Evolutionary conservation across 2,888 invertebrate species (phyloP), one percentile per base, ranked within the genome.

Genomic region (Julus scanicus): DNA sequence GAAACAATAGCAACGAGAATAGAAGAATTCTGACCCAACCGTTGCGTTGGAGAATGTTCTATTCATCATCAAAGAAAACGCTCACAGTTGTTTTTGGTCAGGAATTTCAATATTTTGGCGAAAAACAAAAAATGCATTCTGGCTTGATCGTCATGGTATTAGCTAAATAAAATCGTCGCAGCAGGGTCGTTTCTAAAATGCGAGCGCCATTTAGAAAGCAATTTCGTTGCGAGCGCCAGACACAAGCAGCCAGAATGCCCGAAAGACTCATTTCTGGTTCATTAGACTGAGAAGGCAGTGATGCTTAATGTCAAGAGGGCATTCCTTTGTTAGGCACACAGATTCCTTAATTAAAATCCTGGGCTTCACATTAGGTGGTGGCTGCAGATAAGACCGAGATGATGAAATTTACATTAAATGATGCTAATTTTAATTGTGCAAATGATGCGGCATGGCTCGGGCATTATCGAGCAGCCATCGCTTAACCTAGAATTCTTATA

Each of bases 361-460:
- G 37, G 80, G 29, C 80, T 15, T 37, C 80, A 15, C 80, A 80
- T 80, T 80, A 80, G 80, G 80, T 80, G 80, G 80, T 80, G 80
- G 80, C 80, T 39, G 80, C 80, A 37, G 80, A 80, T 80, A 80
- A 80, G 80, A 80, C 80, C 13, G 80, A 37, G 29, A 80, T 80
- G 80, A 80, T 37, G 80, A 80, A 80, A 80, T 80, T 80, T 80
- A 80, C 80, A 80, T 80, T 80, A 80, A 80, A 15, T 80, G 80
- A 80, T 80, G 80, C 80, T 80, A 80, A 80, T 80, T 80, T 80
- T 80, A 80, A 80, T 80, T 80, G 80, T 80, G 80, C 80, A 80
- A 80, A 80, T 29, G 80, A 80, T 80, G 80, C 80, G 39, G 80
- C 80, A 9, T 80, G 80, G 80, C 20, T 71, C 20, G 2, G 71